A percentile compares a stretch with the other conserved stretches of the same genome.
These are phyloP conservation scores for Lemur catta DNA, from an alignment of 2,797 vertebrate species.

Conservation along the genomic window DNA sequence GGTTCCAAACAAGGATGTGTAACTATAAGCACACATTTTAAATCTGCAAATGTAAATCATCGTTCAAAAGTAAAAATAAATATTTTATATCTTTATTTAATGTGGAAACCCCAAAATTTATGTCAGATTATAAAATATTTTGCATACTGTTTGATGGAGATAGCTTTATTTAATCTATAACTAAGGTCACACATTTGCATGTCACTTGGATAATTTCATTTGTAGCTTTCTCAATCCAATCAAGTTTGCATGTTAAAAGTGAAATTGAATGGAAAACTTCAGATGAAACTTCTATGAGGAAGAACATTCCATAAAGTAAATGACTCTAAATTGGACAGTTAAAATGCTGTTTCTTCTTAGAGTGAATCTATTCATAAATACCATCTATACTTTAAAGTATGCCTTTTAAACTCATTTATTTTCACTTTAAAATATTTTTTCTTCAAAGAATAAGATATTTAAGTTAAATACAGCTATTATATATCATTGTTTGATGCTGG, in stretches of 20 bases:
- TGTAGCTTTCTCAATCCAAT: background rate
- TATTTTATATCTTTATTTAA: background rate
- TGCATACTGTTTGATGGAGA: background rate
- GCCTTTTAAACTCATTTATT: background rate
- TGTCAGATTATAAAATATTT: background rate
- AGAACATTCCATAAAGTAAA: constrained; percentile 51
- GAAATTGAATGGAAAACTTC: constrained; percentile 5
- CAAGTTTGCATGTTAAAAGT: background rate
- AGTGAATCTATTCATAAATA: background rate
- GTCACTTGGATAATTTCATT: background rate
- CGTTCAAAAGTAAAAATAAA: background rate
- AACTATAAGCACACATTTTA: background rate
- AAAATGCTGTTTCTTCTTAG: constrained; percentile 26
- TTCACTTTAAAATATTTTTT: background rate
- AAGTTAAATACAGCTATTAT: background rate
- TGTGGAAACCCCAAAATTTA: background rate
- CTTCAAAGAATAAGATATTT: background rate
- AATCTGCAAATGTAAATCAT: background rate
- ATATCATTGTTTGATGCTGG: background rate
- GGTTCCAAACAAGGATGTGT: background rate
- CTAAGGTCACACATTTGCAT: background rate
- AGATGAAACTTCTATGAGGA: background rate
- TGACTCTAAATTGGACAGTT: background rate
- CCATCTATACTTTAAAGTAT: background rate
- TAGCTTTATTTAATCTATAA: background rate